phyloP scores from a whole-genome alignment of 2,113 vertebrate species.

The Pituophis catenifer region DNA sequence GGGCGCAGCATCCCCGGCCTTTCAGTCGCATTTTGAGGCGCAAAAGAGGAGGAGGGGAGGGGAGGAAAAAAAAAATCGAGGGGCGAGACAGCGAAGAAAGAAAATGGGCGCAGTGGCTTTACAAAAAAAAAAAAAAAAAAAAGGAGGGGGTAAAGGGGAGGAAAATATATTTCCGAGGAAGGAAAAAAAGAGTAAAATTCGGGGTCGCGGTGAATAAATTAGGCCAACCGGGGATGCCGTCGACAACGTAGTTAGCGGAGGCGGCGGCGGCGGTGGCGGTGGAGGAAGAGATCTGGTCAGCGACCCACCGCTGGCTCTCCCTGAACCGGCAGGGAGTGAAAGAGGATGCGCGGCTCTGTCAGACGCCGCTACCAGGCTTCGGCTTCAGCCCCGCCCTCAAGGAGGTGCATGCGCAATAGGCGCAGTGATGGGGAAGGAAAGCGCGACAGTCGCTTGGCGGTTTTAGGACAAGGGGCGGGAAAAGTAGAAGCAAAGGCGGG shows the following conservation, averaged over 20 bases:
- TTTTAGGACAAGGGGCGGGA: background rate
- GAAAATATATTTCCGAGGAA: background rate
- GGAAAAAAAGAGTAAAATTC: background rate
- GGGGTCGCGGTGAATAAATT: background rate
- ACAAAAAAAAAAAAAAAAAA: background rate
- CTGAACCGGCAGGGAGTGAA: background rate
- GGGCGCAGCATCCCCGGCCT: slow-evolving; percentile 65
- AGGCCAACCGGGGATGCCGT: background rate
- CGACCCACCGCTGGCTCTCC: background rate
- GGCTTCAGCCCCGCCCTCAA: background rate
- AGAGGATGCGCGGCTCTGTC: background rate
- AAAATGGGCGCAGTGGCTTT: background rate
- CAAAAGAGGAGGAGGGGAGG: background rate
- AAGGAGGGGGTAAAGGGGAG: background rate
- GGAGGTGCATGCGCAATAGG: background rate
- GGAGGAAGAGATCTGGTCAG: background rate
- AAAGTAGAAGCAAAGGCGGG: fast-evolving
- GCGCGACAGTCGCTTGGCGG: background rate
- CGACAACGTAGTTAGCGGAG: background rate
- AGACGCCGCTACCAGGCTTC: background rate
- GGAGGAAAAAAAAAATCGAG: background rate
- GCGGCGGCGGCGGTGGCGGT: background rate
- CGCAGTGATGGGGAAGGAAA: background rate
- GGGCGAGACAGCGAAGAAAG: background rate
- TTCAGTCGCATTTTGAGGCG: slow-evolving; percentile 74